These are phyloP conservation scores for Oligia strigilis DNA, from an alignment of 2,888 invertebrate species.

Conservation along the genomic window DNA sequence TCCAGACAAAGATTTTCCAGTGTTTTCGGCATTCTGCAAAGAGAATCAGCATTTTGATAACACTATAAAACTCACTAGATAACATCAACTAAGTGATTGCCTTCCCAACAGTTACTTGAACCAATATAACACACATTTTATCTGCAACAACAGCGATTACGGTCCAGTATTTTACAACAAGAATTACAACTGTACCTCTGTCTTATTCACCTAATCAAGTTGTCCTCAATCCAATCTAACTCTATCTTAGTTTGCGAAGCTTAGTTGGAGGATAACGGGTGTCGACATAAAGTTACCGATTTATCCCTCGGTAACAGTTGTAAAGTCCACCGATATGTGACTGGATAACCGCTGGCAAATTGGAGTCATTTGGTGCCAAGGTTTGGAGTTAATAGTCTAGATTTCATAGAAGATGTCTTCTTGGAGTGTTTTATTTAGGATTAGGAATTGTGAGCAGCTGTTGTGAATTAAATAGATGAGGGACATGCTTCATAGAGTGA, in stretches of 20 bases:
- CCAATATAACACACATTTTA: constrained; percentile 44
- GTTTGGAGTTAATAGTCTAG: constrained; percentile 48
- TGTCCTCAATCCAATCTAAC: constrained; percentile 65
- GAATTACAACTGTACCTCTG: constrained; percentile 45
- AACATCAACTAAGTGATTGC: constrained; percentile 37
- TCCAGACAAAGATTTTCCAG: not conserved
- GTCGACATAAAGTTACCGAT: constrained; percentile 61
- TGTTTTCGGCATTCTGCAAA: not conserved
- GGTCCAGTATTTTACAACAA: constrained; percentile 40
- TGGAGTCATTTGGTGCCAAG: constrained; percentile 53
- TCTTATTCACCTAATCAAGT: constrained; percentile 64
- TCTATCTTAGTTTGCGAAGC: constrained; percentile 52
- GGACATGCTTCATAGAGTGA: not conserved
- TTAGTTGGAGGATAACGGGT: constrained; percentile 62
- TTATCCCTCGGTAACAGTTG: constrained; percentile 55
- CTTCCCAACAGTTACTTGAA: constrained; percentile 25
- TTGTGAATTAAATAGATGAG: not conserved
- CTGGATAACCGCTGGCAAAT: constrained; percentile 60
- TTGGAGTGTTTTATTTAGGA: constrained; percentile 34
- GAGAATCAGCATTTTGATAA: constrained; percentile 24
- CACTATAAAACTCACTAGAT: constrained; percentile 22
- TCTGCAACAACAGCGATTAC: constrained; percentile 18
- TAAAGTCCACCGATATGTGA: constrained; percentile 62
- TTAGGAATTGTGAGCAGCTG: constrained; percentile 12
- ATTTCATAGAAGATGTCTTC: constrained; percentile 41